Base-by-base conservation (phyloP, 1,140 invertebrate species). In the Reticulitermes speratus region DNA sequence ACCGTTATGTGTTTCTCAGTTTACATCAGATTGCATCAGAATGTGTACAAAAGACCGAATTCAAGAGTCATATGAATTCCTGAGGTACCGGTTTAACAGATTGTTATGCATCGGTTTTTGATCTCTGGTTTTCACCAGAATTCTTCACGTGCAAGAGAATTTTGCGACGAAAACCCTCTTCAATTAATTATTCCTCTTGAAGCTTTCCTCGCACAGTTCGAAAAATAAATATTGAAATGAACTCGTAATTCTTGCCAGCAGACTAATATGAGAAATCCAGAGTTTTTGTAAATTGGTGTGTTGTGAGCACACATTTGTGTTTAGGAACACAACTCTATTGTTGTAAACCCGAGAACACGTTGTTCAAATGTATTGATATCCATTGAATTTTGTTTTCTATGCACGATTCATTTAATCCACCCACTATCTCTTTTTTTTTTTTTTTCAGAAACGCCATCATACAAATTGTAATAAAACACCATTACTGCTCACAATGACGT, bases 391-490 rank as follows among this genome's bases (percentile, higher is more conserved):
- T 75, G 65, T 75, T 75, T 75, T 75, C 65, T 75, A 75, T 75
- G 65, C 65, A 75, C 65, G 65, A 75, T 75, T 75, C 65, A 75
- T 75, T 75, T 75, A 75, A 75, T 75, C 65, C 65, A 30, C 65
- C 65, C 65, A 75, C 65, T 75, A 30, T 75, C 65, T 75, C 84
- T 84, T 65, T 84, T 84, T 84, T 44, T 84, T 65, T 84, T 84
- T 84, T 44, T 84, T 55, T 55, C 44, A 45, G 59, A 65, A 84
- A 55, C 84, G 48, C 84, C 84, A 84, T 84, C 84, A 84, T 59
- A 84, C 84, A 65, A 84, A 84, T 65, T 84, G 84, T 84, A 84
- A 84, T 84, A 84, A 84, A 84, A 84, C 84, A 84, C 84, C 84
- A 84, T 84, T 84, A 55, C 59, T 84, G 38, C 84, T 55, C 59